A percentile compares a stretch with the other conserved stretches of the same genome.
Conservation (phyloP, 1,140 invertebrate species). For the Orius insidiosus region DNA sequence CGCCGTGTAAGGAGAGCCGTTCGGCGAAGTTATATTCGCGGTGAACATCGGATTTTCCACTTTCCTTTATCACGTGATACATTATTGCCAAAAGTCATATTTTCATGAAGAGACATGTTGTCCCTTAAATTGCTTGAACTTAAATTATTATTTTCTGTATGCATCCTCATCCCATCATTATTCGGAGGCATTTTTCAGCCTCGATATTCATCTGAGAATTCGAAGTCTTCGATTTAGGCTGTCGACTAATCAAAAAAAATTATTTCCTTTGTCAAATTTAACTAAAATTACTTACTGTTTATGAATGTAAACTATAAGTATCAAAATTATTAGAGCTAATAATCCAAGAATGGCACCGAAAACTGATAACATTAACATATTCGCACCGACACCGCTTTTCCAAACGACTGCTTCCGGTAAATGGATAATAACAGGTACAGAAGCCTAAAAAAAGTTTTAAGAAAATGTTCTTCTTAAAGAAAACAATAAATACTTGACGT, state of each 20-base stretch:
- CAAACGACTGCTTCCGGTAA: slow-evolving; percentile 35
- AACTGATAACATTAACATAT: slow-evolving; percentile 43
- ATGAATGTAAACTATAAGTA: slow-evolving; percentile 55
- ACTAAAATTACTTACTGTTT: slow-evolving; percentile 40
- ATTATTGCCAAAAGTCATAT: slow-evolving; percentile 15
- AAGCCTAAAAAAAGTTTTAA: slow-evolving; percentile 30
- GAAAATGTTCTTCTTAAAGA: not conserved
- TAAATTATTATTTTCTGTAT: slow-evolving; percentile 15
- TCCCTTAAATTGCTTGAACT: slow-evolving; percentile 6
- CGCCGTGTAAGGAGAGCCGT: slow-evolving; percentile 25
- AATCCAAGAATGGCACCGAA: slow-evolving; percentile 53
- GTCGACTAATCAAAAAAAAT: slow-evolving; percentile 27
- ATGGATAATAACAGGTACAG: slow-evolving; percentile 56
- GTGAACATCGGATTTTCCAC: slow-evolving; percentile 23
- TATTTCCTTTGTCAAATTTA: slow-evolving; percentile 10
- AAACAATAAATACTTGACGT: slow-evolving; percentile 30
- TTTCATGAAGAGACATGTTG: slow-evolving; percentile 14
- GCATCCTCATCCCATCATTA: slow-evolving; percentile 17
- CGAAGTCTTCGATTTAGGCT: slow-evolving; percentile 28
- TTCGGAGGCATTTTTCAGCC: slow-evolving; percentile 26
- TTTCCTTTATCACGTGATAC: slow-evolving; percentile 15
- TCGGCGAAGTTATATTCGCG: slow-evolving; percentile 15
- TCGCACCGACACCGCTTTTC: slow-evolving; percentile 32
- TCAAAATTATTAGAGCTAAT: slow-evolving; percentile 50
- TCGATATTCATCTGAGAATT: slow-evolving; percentile 23